Conservation (phyloP, 2,797 vertebrate genomes). For the Sebastes cheni region DNA sequence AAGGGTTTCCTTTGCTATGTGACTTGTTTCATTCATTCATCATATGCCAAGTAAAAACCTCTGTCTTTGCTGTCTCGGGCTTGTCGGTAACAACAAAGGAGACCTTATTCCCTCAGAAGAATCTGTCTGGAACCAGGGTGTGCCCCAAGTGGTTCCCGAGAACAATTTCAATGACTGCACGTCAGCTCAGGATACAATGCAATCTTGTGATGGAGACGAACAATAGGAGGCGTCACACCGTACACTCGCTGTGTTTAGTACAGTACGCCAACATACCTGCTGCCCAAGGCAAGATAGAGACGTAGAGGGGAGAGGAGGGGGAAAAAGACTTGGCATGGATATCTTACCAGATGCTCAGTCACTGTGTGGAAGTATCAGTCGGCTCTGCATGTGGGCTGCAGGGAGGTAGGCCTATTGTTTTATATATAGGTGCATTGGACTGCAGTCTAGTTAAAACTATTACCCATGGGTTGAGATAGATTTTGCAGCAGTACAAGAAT, state of each 20-base stretch:
- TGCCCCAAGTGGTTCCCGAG: constrained; percentile 15
- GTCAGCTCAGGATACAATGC: constrained; percentile 16
- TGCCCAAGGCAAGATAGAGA: constrained; percentile 39
- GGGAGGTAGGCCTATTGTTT: neutral
- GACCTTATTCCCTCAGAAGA: neutral
- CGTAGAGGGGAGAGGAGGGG: neutral
- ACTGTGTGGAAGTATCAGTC: neutral
- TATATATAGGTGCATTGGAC: neutral
- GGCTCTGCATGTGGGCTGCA: constrained; percentile 1
- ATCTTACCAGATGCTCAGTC: constrained; percentile 39
- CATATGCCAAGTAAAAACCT: neutral
- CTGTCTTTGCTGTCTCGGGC: neutral
- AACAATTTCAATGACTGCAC: constrained; percentile 3
- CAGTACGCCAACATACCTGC: constrained; percentile 26
- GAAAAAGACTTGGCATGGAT: constrained; percentile 27
- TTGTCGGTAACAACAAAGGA: constrained; percentile 14
- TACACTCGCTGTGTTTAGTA: constrained; percentile 3
- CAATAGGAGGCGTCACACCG: constrained; percentile 24
- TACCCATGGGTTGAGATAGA: neutral
- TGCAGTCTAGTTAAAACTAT: neutral
- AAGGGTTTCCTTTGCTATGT: neutral
- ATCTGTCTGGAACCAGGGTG: neutral
- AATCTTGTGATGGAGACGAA: constrained; percentile 19
- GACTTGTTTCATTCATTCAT: constrained; percentile 19
- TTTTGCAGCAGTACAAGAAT: neutral